These are phyloP conservation scores for Psilopogon haemacephalus DNA, from an alignment of 2,113 vertebrate species.

Conservation along the genomic window DNA sequence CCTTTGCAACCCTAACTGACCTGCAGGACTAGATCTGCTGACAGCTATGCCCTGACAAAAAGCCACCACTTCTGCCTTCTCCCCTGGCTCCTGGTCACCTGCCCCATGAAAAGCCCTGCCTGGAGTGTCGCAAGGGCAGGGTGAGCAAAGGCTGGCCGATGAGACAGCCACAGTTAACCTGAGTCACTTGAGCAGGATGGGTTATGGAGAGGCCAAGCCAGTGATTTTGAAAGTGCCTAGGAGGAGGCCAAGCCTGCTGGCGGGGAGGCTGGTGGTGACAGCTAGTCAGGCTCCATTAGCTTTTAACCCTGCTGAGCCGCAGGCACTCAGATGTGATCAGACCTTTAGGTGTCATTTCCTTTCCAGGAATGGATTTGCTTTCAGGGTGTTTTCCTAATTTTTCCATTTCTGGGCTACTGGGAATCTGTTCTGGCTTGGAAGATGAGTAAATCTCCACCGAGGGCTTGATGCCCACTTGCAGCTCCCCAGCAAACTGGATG, in stretches of 20 bases:
- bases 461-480: neutral
- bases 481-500: neutral
- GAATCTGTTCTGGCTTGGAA: neutral
- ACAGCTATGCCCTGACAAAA: neutral
- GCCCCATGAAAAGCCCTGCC: neutral
- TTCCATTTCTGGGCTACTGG: neutral
- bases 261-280: neutral
- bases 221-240: neutral
- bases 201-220: neutral
- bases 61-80: neutral
- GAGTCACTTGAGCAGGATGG: neutral
- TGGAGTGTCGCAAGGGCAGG: neutral
- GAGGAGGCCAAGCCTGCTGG: neutral
- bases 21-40: neutral
- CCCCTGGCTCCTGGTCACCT: neutral
- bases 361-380: neutral
- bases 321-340: neutral
- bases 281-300: neutral
- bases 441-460: rapidly evolving
- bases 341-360: neutral
- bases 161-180: neutral
- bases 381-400: neutral
- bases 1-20: neutral
- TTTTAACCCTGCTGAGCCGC: neutral
- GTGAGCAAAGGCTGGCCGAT: rapidly evolving